Conservation (phyloP, 2,113 vertebrate species). For the Xiphias gladius region DNA sequence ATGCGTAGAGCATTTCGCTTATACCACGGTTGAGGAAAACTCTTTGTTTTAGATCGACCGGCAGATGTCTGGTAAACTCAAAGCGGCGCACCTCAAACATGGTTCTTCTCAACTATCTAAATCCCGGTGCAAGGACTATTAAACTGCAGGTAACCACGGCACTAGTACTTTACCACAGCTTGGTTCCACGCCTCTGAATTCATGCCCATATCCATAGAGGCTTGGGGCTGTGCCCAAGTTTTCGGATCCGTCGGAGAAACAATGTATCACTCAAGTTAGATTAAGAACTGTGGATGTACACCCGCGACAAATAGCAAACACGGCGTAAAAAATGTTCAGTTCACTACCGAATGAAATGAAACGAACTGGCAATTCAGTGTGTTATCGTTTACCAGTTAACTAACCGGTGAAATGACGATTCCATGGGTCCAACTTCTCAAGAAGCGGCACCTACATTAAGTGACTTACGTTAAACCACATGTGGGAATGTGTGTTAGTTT, state of each 20-base stretch:
- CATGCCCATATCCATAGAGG: background rate
- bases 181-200: too few relatives aligned
- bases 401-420: too few relatives aligned
- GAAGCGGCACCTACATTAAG: background rate
- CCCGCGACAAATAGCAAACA: too few relatives aligned
- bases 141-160: too few relatives aligned
- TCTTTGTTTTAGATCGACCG: background rate
- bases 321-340: too few relatives aligned
- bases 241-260: too few relatives aligned
- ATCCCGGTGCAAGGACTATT: background rate
- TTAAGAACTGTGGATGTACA: too few relatives aligned
- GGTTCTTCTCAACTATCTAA: background rate
- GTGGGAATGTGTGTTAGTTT: background rate
- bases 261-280: too few relatives aligned
- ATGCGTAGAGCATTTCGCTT: background rate
- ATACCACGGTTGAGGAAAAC: background rate
- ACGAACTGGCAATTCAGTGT: too few relatives aligned
- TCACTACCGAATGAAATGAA: background rate
- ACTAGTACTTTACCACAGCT: background rate
- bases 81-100: background rate
- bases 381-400: too few relatives aligned
- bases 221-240: background rate
- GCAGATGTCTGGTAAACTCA: background rate
- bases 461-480: background rate
- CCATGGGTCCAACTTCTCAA: too few relatives aligned